These are phyloP conservation scores for Euglossa dilemma DNA, from an alignment of 1,140 invertebrate genomes.

Conservation along the genomic window DNA sequence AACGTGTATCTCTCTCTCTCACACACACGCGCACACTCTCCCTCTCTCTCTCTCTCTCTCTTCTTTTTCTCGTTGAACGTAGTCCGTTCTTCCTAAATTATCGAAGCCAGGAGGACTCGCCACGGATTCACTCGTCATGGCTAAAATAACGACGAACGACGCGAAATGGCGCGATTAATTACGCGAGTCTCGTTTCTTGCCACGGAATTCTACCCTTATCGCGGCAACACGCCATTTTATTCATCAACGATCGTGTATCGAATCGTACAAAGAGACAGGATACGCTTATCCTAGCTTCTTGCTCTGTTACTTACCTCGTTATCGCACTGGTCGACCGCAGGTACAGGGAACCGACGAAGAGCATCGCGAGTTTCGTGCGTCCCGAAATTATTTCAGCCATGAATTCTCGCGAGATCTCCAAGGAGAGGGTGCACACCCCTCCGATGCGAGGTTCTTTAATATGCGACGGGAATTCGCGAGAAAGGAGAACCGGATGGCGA, in stretches of 20 bases:
- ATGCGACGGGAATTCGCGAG: neutral
- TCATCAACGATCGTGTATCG: neutral
- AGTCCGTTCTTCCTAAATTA: neutral
- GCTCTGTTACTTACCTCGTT: slow-evolving; percentile 6
- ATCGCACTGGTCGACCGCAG: neutral
- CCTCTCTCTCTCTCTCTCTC: too few relatives aligned
- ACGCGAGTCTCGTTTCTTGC: neutral
- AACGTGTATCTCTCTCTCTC: neutral
- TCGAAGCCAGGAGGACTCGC: neutral
- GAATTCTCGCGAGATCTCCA: neutral
- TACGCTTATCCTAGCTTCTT: neutral
- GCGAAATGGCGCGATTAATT: too few relatives aligned
- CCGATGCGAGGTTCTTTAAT: neutral
- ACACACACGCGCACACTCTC: neutral
- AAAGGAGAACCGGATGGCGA: neutral
- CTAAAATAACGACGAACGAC: slow-evolving; percentile 23
- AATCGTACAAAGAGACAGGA: neutral
- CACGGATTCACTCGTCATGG: slow-evolving; percentile 10
- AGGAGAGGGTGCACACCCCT: too few relatives aligned
- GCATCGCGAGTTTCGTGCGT: neutral
- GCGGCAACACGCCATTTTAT: too few relatives aligned
- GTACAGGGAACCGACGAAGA: neutral
- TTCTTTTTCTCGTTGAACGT: neutral
- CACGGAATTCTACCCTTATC: neutral
- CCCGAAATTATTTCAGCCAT: slow-evolving; percentile 34